Conservation (phyloP, 2,797 vertebrate genomes). For the Anas capensis region DNA sequence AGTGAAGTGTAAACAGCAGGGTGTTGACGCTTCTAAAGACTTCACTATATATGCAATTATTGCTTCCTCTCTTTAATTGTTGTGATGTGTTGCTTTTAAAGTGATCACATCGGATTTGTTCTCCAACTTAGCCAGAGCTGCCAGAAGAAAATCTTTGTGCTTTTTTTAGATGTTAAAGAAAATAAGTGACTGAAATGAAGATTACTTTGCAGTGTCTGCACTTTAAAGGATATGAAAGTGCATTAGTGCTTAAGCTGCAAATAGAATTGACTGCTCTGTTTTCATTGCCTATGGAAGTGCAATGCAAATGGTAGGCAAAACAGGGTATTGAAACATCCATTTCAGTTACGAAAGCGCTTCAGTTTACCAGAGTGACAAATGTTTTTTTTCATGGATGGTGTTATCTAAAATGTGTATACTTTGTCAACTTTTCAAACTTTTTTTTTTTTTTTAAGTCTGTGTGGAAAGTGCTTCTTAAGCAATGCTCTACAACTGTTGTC, state of each 20-base stretch:
- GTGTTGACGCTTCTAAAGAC: not conserved
- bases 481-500: not conserved
- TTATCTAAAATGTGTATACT: not conserved
- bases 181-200: not conserved
- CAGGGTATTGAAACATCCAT: not conserved
- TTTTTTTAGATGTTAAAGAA: not conserved
- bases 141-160: not conserved
- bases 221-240: not conserved
- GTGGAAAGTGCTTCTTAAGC: not conserved
- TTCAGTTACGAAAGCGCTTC: not conserved
- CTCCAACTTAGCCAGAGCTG: not conserved
- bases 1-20: not conserved
- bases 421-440: not conserved
- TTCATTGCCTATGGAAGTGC: not conserved
- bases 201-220: not conserved
- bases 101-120: not conserved
- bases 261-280: not conserved
- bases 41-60: not conserved
- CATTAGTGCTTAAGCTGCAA: not conserved
- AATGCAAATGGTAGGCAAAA: not conserved
- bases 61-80: not conserved
- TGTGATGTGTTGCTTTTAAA: not conserved
- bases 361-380: not conserved
- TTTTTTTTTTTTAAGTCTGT: too few species aligned
- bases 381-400: not conserved